Evolutionary conservation across 2,888 invertebrate genomes (phyloP).

Genomic region (Torymus texanus): DNA sequence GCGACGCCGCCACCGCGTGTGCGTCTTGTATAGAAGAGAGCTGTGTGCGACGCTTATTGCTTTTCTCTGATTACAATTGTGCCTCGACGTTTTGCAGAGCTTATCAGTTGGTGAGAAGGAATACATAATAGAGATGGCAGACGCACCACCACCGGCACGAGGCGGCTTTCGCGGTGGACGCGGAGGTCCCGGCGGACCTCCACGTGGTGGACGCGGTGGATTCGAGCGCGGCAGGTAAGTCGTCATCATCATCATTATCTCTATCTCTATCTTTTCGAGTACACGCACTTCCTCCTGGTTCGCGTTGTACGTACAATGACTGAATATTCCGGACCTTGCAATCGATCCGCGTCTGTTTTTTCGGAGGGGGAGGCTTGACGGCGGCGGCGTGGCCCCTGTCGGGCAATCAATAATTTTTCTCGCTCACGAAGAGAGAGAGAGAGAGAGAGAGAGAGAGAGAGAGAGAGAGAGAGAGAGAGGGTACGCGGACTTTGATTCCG

Average conservation of each 20-base stretch:
- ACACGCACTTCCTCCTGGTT: neutral
- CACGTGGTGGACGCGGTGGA: conserved; percentile 71
- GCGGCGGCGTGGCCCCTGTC: too few relatives aligned
- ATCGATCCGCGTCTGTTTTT: neutral
- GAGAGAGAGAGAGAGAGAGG: too few relatives aligned
- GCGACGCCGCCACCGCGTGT: neutral
- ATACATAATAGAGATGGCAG: conserved; percentile 59
- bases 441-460: too few relatives aligned
- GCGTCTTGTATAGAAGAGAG: neutral
- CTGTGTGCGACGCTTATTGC: too few relatives aligned
- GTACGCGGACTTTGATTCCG: too few relatives aligned
- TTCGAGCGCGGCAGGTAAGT: conserved; percentile 67
- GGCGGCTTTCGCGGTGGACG: conserved; percentile 63
- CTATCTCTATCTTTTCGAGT: neutral
- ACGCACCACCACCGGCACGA: conserved; percentile 59
- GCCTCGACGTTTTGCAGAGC: too few relatives aligned
- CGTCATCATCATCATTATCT: neutral
- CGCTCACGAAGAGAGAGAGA: too few relatives aligned
- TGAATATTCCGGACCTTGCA: neutral
- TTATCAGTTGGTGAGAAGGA: neutral
- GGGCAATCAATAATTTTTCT: too few relatives aligned
- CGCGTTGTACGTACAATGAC: too few relatives aligned
- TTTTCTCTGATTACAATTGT: conserved; percentile 13
- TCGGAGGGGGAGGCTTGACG: neutral
- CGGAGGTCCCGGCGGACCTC: conserved; percentile 67